Evolutionary conservation across 2,888 invertebrate species (phyloP).

Genomic region (Muscina levida): DNA sequence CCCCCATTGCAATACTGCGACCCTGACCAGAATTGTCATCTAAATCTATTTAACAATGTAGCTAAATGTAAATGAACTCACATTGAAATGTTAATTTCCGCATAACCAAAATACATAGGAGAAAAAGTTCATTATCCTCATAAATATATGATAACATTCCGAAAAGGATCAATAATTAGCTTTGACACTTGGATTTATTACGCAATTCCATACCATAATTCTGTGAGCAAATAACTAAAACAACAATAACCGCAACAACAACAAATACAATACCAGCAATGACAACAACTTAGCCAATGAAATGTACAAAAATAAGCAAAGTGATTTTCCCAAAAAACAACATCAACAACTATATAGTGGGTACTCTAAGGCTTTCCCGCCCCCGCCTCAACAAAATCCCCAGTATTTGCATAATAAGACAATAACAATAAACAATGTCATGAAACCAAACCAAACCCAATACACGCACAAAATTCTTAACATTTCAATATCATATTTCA

Average conservation of each 20-base stretch:
- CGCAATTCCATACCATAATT: slow-evolving; percentile 40
- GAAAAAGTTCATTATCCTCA: background rate
- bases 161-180: slow-evolving; percentile 54
- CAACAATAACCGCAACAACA: background rate
- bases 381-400: background rate
- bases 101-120: background rate
- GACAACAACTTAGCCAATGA: background rate
- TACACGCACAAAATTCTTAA: slow-evolving; percentile 53
- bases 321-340: slow-evolving; percentile 32
- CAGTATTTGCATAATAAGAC: slow-evolving; percentile 57
- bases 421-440: slow-evolving; percentile 61
- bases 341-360: background rate
- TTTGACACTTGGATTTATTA: slow-evolving; percentile 58
- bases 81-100: background rate
- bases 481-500: slow-evolving; percentile 58
- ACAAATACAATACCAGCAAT: slow-evolving; percentile 2
- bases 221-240: slow-evolving; percentile 31
- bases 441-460: slow-evolving; percentile 48
- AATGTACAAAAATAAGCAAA: slow-evolving; percentile 26
- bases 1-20: no score
- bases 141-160: slow-evolving; percentile 10
- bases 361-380: background rate
- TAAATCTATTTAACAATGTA: background rate
- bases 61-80: background rate
- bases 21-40: background rate